Base-by-base conservation (phyloP, 2,888 invertebrate species). In the Eupithecia inturbata region DNA sequence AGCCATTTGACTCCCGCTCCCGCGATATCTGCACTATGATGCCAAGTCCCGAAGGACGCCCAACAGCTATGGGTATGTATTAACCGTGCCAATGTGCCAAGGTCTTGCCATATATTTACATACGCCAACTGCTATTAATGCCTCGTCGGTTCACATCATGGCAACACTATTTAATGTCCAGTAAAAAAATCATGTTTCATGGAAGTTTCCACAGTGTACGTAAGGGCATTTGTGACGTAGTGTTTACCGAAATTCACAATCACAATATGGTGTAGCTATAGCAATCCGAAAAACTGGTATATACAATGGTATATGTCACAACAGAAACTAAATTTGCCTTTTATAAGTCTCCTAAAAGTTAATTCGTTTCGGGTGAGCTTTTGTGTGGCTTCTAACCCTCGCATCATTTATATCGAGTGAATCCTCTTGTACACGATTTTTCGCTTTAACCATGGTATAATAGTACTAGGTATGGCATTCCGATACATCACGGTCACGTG, bases 1-100 rank as follows among this genome's bases (percentile, higher is more conserved):
- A 41, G 72, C 49, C 45, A 62, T 57, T 22, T 26, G 14, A 57
- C 57, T 26, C 9, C 57, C n/a, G n/a, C n/a, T n/a, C n/a, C 22
- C 12, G 53, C 4, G 5, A 57, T 72, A 36, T 70, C 53, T 39
- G 70, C 41, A 49, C 49, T 26, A 45, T 67, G 68, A 60, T 68
- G 73, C 72, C 75, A 76, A 71, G 60, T 63, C 68, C 26, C 73
- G 68, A 71, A 76, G 76, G 76, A 76, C 73, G 26, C 33, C 45
- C 60, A 41, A 70, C 53, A 45, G 71, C 68, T 67, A 62, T 45
- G 36, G 60, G 64, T 60, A 39, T 39, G 26, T 4, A 45, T n/a
- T 26, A 75, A 66, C 49, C 72, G 60, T 73, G 75, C 75, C 70
- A 75, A 68, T 76, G 73, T 76, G 73, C 68, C 73, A 75, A 72